phyloP scores from a whole-genome alignment of 2,797 vertebrate species.

The Pipistrellus pygmaeus region DNA sequence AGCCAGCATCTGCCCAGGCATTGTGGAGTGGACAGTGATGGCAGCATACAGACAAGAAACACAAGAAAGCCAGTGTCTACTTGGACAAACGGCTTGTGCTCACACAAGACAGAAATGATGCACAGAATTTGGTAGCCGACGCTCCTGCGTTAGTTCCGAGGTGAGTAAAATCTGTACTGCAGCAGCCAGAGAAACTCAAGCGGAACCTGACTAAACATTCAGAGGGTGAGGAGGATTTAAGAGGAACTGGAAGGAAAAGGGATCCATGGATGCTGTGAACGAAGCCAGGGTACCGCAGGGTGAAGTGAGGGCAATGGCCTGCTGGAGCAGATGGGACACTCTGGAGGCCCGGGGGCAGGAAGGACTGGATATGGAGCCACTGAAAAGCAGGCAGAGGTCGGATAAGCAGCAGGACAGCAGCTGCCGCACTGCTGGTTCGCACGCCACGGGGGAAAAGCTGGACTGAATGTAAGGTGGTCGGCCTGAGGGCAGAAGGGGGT shows the following conservation, averaged over 20 bases:
- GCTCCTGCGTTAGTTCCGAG: accelerated
- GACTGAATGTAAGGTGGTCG: accelerated
- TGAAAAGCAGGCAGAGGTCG: background rate
- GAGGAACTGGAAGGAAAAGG: background rate
- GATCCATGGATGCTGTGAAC: background rate
- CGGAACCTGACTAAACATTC: background rate
- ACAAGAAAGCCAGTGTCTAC: background rate
- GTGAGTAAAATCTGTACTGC: background rate
- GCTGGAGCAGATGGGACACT: background rate
- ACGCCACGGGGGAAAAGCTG: accelerated
- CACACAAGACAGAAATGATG: background rate
- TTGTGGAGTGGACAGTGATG: background rate
- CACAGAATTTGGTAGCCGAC: accelerated
- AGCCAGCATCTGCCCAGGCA: background rate
- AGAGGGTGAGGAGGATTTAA: background rate
- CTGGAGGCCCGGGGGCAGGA: background rate
- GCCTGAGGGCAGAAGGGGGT: background rate
- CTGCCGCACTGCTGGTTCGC: accelerated
- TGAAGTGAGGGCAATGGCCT: background rate
- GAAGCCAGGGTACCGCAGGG: background rate
- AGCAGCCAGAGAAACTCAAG: background rate
- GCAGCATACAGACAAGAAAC: background rate
- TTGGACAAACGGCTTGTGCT: background rate
- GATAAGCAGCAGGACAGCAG: background rate
- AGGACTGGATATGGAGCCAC: background rate